phyloP scores from a whole-genome alignment of 1,140 invertebrate genomes.

The Leptonema lineaticorne region DNA sequence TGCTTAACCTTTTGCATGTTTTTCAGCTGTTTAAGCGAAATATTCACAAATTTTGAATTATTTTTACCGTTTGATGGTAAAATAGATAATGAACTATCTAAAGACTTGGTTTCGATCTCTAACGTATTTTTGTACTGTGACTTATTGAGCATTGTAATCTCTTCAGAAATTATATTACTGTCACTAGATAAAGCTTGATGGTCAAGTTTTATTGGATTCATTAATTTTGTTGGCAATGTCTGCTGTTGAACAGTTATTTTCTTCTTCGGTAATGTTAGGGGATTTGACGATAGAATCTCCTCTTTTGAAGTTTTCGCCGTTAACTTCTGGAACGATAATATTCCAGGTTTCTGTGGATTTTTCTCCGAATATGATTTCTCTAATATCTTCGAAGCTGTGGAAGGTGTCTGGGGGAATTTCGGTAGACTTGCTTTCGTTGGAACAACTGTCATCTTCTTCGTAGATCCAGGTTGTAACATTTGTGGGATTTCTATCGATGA shows the following conservation, averaged over 20 bases:
- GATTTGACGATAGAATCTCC: neutral
- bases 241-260: neutral
- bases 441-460: slow-evolving; percentile 28
- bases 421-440: slow-evolving; percentile 23
- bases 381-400: slow-evolving; percentile 36
- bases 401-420: neutral
- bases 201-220: slow-evolving; percentile 1
- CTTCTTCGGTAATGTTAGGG: neutral
- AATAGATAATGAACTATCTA: slow-evolving; percentile 15
- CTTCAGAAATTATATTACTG: neutral
- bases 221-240: slow-evolving; percentile 26
- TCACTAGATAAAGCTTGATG: slow-evolving; percentile 25
- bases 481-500: neutral
- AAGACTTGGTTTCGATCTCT: neutral
- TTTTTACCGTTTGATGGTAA: slow-evolving; percentile 19
- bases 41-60: slow-evolving; percentile 13
- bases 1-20: slow-evolving; percentile 12
- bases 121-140: neutral
- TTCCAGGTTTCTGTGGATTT: slow-evolving; percentile 32
- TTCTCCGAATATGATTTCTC: slow-evolving; percentile 39
- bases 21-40: slow-evolving; percentile 19
- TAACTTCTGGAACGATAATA: slow-evolving; percentile 3
- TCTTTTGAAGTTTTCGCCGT: too few species aligned
- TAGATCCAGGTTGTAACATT: slow-evolving; percentile 7
- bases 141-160: slow-evolving; percentile 15